Evolutionary conservation across 1,140 invertebrate species (phyloP), one percentile per base, ranked within the genome.

Genomic region (Laupala kohalensis): DNA sequence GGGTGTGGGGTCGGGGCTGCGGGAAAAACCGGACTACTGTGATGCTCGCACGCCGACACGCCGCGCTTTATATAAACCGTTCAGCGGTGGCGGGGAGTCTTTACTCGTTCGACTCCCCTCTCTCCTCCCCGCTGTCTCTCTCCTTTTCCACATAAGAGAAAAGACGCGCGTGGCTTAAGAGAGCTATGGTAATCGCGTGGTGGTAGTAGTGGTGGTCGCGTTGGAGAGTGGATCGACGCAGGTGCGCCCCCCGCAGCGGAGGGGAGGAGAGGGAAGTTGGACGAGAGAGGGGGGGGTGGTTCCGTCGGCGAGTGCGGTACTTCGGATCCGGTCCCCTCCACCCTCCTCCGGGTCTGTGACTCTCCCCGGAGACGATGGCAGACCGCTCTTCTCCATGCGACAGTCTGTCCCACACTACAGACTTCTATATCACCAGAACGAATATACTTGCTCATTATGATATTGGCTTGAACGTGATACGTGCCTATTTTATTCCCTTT

Each of bases 71-170:
- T 25, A 66, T 25, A 66, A 66, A 27, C 26, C 24, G 65, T n/a
- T 66, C 65, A 13, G 1, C 65, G 2, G 4, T 6, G 64, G 64
- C 23, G 23, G 23, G 6, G 25, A 24, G 64, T n/a, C 26, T n/a
- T 25, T n/a, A 9, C 65, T n/a, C 65, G 13, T 1, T 19, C 64
- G 23, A 5, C 65, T 9, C 65, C 65, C 4, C 65, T 1, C 65
- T 19, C 19, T 66, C 65, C 65, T 27, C 65, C 65, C 65, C 37
- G 9, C 37, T 19, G 9, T 19, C 19, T 76, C 53, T 6, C 74
- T 67, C 68, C 70, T n/a, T 64, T 71, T 75, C 69, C 74, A 74
- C 67, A 77, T 28, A 37, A 29, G 67, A 68, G 67, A 29, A 29
- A 68, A 68, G 29, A 19, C 67, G 29, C 19, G 28, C 24, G 67